Base-by-base conservation (phyloP, 2,113 vertebrate genomes). In the Elaphurus davidianus region DNA sequence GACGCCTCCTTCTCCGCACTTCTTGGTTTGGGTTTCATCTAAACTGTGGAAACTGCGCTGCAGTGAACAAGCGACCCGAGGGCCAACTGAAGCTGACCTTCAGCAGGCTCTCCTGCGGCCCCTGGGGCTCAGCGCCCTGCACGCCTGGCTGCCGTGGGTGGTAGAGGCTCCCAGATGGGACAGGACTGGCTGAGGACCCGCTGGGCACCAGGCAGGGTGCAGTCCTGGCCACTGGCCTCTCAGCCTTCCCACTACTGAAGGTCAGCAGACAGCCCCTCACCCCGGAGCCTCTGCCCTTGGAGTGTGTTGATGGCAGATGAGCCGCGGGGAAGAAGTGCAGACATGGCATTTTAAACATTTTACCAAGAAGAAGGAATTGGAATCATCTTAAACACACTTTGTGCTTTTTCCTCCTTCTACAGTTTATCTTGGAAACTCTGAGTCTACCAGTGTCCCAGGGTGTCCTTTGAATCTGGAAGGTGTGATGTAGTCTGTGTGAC, bases 61-160 rank as follows among this genome's bases (percentile, higher is more conserved):
- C 59, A 62, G 43, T 47, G 33, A 74, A 30, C 17, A 9, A 36
- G 17, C 4, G 2, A 6, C 43, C 25, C 47, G 11, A 81, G 3
- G 15, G 43, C 54, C 28, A 4, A 54, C 19, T 13, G 6, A 36
- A 36, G 14, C 43, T 17, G 33, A 27, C 71, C 43, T 25, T 28
- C 57, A 21, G 30, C 43, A 52, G 30, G 71, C n/a, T 28, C 15
- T 23, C 86, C 62, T 25, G 7, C 11, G 0, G 52, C 5, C 30
- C 6, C 5, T 2, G 1, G 57, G 43, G 45, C 47, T 67, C 30
- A 11, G 6, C 6, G 0, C 15, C 47, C 62, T 71, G 14, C 21
- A 52, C 1, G 0, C n/a, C 47, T 6, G n/a, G 57, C 78, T 2
- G 25, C 7, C 10, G 0, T 14, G 9, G 3, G 45, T 36, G 25